A percentile compares a stretch with the other conserved stretches of the same genome.
Evolutionary conservation across 2,797 vertebrate genomes (phyloP).

Genomic region (Ambastaia sidthimunki): DNA sequence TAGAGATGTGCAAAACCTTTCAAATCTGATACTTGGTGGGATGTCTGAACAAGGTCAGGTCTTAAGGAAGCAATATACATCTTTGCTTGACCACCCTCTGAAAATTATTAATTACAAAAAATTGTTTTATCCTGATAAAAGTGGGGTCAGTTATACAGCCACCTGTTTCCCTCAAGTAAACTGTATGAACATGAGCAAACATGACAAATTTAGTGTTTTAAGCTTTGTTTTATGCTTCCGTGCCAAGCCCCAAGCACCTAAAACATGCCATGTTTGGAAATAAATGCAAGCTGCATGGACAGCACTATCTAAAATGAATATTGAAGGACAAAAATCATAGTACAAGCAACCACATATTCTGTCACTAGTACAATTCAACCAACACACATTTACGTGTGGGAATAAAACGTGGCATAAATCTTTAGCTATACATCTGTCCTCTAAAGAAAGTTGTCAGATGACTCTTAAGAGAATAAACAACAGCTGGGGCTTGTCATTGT

Average conservation of each 20-base stretch:
- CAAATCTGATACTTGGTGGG: too few relatives aligned
- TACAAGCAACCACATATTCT: not conserved
- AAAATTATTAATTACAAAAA: not conserved
- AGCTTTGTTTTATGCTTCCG: not conserved
- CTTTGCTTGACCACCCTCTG: not conserved
- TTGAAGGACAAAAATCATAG: not conserved
- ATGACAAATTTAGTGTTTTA: not conserved
- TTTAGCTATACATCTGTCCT: not conserved
- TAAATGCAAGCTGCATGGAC: not conserved
- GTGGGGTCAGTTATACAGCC: not conserved
- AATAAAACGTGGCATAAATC: not conserved
- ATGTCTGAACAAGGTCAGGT: not conserved
- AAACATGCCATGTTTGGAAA: not conserved
- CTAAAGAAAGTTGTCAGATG: slow-evolving; percentile 42
- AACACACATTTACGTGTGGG: not conserved
- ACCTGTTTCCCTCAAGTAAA: not conserved
- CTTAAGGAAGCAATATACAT: not conserved
- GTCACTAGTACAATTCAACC: not conserved
- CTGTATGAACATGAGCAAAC: not conserved
- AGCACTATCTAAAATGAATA: not conserved
- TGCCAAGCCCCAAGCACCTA: not conserved
- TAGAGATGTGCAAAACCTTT: not conserved
- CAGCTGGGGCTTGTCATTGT: slow-evolving; percentile 55
- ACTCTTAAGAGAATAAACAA: slow-evolving; percentile 26
- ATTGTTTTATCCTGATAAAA: too few relatives aligned